phyloP scores from a whole-genome alignment of 2,797 vertebrate species.

The Macroramphosus scolopax region DNA sequence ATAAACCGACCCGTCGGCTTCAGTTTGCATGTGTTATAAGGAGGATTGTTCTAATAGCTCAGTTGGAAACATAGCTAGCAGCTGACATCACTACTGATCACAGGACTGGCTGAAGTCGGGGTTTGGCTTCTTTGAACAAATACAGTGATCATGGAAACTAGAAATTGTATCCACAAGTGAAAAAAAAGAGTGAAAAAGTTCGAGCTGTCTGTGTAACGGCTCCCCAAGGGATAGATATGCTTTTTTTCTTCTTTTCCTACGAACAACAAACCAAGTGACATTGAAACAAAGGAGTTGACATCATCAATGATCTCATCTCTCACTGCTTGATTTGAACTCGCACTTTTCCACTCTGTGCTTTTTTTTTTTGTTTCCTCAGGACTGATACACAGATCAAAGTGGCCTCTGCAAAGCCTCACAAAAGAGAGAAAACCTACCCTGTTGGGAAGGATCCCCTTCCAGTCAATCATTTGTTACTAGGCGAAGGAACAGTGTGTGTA shows the following conservation, averaged over 20 bases:
- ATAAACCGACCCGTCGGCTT: conserved; percentile 18
- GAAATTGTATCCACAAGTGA: conserved; percentile 60
- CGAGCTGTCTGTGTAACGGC: conserved; percentile 33
- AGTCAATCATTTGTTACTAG: conserved; percentile 38
- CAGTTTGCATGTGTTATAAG: conserved; percentile 35
- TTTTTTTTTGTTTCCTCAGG: conserved; percentile 36
- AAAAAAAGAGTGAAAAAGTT: conserved; percentile 31
- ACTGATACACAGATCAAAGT: conserved; percentile 54
- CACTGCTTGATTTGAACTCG: conserved; percentile 50
- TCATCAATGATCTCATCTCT: conserved; percentile 67
- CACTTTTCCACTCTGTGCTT: conserved; percentile 42
- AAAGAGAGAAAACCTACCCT: conserved; percentile 35
- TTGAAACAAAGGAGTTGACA: conserved; percentile 59
- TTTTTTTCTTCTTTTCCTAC: conserved; percentile 14
- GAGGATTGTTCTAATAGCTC: conserved; percentile 29
- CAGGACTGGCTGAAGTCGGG: conserved; percentile 42
- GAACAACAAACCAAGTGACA: conserved; percentile 54
- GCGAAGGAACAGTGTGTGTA: conserved; percentile 22
- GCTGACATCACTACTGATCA: conserved; percentile 61
- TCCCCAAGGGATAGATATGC: conserved; percentile 35
- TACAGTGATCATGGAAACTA: conserved; percentile 60
- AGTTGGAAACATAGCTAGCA: conserved; percentile 40
- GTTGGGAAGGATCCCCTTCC: conserved; percentile 31
- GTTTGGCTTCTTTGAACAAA: conserved; percentile 59
- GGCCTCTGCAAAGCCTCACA: conserved; percentile 40